These are phyloP conservation scores for Cygnus olor DNA, from an alignment of 2,797 vertebrate genomes.

Conservation along the genomic window DNA sequence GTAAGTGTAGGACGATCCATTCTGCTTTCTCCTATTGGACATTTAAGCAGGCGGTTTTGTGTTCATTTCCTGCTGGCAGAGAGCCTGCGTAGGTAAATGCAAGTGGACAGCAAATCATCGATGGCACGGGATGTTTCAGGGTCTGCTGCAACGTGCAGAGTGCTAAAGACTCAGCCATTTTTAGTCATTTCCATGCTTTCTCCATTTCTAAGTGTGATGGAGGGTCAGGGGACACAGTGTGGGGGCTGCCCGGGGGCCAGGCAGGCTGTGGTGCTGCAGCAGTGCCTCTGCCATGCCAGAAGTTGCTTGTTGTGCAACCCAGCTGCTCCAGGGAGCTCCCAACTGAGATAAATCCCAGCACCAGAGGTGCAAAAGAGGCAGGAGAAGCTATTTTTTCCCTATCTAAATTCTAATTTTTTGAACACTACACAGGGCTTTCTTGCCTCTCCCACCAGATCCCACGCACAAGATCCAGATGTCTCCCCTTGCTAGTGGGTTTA, in stretches of 20 bases:
- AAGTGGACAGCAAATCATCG: not conserved
- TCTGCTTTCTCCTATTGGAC: not conserved
- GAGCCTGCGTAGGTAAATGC: not conserved
- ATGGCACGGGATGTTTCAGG: not conserved
- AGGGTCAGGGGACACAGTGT: accelerated
- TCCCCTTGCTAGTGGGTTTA: not conserved
- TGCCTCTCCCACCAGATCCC: not conserved
- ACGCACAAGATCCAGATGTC: not conserved
- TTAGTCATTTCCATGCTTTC: not conserved
- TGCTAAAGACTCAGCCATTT: accelerated
- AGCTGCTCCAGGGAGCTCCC: not conserved
- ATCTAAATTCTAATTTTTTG: not conserved
- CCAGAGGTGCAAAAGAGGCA: not conserved
- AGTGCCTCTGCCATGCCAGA: not conserved
- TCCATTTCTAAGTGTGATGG: not conserved
- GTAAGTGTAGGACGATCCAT: not conserved
- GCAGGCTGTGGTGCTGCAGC: not conserved
- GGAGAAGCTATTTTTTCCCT: not conserved
- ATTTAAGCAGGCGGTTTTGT: not conserved
- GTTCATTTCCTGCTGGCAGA: not conserved
- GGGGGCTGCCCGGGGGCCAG: not conserved
- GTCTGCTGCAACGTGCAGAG: not conserved
- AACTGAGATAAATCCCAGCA: not conserved
- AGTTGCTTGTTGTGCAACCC: not conserved
- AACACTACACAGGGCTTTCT: not conserved